Evolutionary conservation across 2,888 invertebrate genomes (phyloP), one percentile per base, ranked within the genome.

Genomic region (Spatulosminthurus flaviceps): DNA sequence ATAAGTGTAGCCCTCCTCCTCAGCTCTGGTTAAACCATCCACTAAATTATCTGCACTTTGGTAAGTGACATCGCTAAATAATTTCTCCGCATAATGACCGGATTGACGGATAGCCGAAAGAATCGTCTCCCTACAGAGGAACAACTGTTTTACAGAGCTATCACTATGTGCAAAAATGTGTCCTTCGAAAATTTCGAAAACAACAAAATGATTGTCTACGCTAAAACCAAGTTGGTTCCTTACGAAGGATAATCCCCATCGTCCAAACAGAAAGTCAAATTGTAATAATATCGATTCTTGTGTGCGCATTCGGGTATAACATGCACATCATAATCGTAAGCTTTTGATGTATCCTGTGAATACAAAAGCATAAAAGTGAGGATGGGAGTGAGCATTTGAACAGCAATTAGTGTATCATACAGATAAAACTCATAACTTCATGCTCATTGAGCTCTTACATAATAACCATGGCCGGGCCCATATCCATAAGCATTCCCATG

Each of bases 11-110:
- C 86, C 84, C 61, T 86, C 85, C 80, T 88, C 88, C 75, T 87
- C 87, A 29, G 86, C 84, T 19, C 86, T 76, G 0, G 86, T 86
- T 1, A 88, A 85, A 0, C 87, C 87, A 73, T 87, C 87, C 13
- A 87, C 86, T 26, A 87, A 83, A 43, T 86, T 86, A 34, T 86
- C 86, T 0, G 87, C 87, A 41, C 86, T 86, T 72, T 87, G 87
- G 41, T 87, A 86, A 22, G 86, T 86, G 0, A 87, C 87, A 81
- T 88, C 88, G n/a, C 86, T 86, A 51, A 87, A 85, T 83, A 87
- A 83, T 22, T 85, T 79, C 34, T 86, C 84, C 19, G 86, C 85
- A 41, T 84, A 79, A 21, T 81, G 82, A 41, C 86, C 85, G 60
- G 86, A 82, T 42, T 86, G 83, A 71, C 83, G 83, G 13, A 87